Conservation (phyloP, 2,888 invertebrate genomes). For the Hirtodrosophila trivittata region DNA sequence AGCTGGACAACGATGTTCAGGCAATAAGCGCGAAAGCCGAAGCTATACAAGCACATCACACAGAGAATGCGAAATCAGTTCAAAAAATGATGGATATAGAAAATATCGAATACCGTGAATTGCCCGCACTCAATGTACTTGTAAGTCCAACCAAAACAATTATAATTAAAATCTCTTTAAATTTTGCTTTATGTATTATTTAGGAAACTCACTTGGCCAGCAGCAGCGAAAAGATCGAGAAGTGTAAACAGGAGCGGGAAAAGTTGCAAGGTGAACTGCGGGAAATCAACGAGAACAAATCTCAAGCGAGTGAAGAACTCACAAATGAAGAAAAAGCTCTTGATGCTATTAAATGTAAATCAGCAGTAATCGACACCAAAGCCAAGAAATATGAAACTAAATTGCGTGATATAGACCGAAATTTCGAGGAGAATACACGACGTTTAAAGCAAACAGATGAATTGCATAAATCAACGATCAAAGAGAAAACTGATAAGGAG, state of each 20-base stretch:
- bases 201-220: slow-evolving; percentile 54
- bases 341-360: slow-evolving; percentile 83
- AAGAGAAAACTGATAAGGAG: slow-evolving; percentile 25
- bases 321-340: slow-evolving; percentile 61
- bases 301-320: slow-evolving; percentile 38
- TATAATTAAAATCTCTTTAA: background rate
- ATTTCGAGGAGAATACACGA: slow-evolving; percentile 47
- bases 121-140: slow-evolving; percentile 78
- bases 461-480: slow-evolving; percentile 30
- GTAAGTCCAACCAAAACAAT: slow-evolving; percentile 50
- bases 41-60: slow-evolving; percentile 53
- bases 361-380: slow-evolving; percentile 67
- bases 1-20: no score
- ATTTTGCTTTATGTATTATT: background rate
- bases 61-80: slow-evolving; percentile 46
- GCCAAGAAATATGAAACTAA: slow-evolving; percentile 48
- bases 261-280: slow-evolving; percentile 78
- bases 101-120: slow-evolving; percentile 78
- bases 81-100: slow-evolving; percentile 77
- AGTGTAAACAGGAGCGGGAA: slow-evolving; percentile 81
- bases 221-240: slow-evolving; percentile 51
- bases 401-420: slow-evolving; percentile 54
- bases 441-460: slow-evolving; percentile 42
- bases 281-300: slow-evolving; percentile 68
- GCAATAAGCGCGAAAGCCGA: slow-evolving; percentile 40